Percentiles rank a stretch among this genome's conserved stretches.
Conservation (phyloP, 2,113 vertebrate species). For the Illadopsis cleaveri region DNA sequence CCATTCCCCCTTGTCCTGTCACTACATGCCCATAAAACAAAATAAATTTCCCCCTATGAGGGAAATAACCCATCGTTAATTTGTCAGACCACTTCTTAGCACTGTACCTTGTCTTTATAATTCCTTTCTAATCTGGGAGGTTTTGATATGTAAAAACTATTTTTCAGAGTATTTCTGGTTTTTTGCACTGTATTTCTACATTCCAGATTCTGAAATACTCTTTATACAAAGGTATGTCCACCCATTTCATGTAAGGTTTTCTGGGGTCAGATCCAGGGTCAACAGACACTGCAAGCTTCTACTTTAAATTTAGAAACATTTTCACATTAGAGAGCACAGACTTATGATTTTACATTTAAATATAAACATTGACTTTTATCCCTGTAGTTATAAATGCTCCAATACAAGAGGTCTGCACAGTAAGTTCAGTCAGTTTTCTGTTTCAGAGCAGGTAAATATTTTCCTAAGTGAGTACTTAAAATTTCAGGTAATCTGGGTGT, state of each 20-base stretch:
- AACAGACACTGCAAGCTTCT: neutral
- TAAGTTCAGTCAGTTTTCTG: neutral
- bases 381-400: neutral
- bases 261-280: neutral
- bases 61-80: neutral
- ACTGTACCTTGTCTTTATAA: neutral
- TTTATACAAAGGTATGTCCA: neutral
- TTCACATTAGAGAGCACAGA: neutral
- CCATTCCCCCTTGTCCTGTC: neutral
- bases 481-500: neutral
- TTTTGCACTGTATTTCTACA: constrained; percentile 44
- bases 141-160: constrained; percentile 1
- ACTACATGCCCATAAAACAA: neutral
- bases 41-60: neutral
- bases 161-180: neutral
- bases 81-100: neutral
- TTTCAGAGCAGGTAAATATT: neutral
- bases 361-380: neutral
- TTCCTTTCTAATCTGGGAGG: neutral
- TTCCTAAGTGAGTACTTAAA: neutral
- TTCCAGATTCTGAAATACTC: neutral
- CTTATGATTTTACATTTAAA: neutral
- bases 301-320: neutral
- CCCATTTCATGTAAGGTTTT: constrained; percentile 31
- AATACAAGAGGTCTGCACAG: neutral